Evolutionary conservation across 92 coral and sea anemone species (phyloP), one percentile per base, ranked within the genome.

Genomic region (Bergia puertoricense): DNA sequence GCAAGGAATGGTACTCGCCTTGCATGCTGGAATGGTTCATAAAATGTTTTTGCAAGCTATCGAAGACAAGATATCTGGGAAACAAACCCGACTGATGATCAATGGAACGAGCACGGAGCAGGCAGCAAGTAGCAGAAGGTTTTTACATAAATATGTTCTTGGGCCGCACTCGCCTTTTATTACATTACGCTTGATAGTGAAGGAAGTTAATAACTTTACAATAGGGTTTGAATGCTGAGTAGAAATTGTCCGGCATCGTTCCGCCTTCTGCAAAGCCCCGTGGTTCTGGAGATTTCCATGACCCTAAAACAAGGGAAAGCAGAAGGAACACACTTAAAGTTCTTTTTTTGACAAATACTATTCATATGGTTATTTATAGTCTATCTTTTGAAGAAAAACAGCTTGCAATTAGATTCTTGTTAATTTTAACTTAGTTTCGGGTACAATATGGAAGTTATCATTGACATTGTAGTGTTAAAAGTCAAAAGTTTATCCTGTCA

Each of bases 11-110:
- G 37, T 73, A 73, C 40, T 73, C 15, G 44, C 37, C 44, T 37
- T 73, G 44, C 44, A 38, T 22, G 43, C 77, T 7, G 77, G 43
- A 36, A 73, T 73, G 43, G 44, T 73, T 73, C 77, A 73, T 73
- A 73, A 73, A 40, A 73, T 73, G 77, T 40, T 73, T 40, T 73
- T 73, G 18, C 77, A 73, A 73, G 77, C 77, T 44, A 36, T 40
- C 43, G 43, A 73, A 73, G 77, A 73, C 43, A 40, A 73, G 77
- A 73, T 22, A 73, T 30, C 43, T 13, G 77, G 42, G 18, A 20
- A 73, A 38, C 42, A 36, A 40, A 73, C 37, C 77, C 77, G 43
- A 73, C 15, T 40, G 16, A 69, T 9, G n/a, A 20, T 73, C 16
- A 73, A 73, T 23, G 77, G 43, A 36, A 20, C 77, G 41, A 73